Evolutionary conservation across 2,888 invertebrate species (phyloP), one percentile per base, ranked within the genome.

Genomic region (Eupithecia centaureata): DNA sequence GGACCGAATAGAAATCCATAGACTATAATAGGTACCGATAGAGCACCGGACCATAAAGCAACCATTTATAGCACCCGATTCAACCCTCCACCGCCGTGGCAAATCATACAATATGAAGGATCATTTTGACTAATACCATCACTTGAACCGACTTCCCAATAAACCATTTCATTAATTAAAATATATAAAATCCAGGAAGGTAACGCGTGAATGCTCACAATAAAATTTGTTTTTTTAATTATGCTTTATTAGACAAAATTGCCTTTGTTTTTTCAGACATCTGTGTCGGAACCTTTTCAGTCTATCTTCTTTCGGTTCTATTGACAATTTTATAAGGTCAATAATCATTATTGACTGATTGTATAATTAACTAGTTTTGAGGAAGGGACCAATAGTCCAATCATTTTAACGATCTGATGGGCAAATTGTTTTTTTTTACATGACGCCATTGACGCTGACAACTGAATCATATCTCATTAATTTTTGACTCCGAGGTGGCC

Each of bases 281-380:
- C 84, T 79, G 79, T 80, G 78, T 62, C 89, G 87, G 88, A 77
- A 76, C 82, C 85, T 86, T 90, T 91, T 87, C 78, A 72, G 66
- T 42, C 72, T 60, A 86, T 57, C 25, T 12, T 27, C 27, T 27
- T 13, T 91, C 92, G 92, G 92, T 82, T 56, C 85, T 82, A 92
- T 92, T 92, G 91, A 91, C 85, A 90, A 92, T 93, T 93, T 89
- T 92, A 89, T 84, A 90, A 90, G 91, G 88, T 86, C 91, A 90
- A 92, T 93, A 90, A 88, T 88, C 83, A 89, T 90, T 88, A 92
- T 92, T 88, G 87, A 86, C 87, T 86, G 87, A 90, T 91, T 84
- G 82, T 87, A 90, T 89, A 88, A 90, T 90, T 89, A 90, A 90
- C 89, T 86, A 86, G 89, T 88, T 86, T 87, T 81, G 74, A 77